Conservation (phyloP, 2,888 invertebrate species). For the Gibbula magus region DNA sequence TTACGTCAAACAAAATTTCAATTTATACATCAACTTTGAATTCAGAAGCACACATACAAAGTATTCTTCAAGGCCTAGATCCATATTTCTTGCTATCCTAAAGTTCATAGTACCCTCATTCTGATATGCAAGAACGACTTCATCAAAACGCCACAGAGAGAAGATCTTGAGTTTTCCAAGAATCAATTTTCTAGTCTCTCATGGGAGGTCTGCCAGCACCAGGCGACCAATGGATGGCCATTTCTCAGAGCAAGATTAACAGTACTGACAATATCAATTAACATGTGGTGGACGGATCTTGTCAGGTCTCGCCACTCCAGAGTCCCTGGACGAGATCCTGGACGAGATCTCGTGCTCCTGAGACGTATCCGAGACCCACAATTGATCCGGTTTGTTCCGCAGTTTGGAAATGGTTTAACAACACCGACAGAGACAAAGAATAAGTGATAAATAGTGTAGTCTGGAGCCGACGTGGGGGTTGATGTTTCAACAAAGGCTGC, state of each 20-base stretch:
- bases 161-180: neutral
- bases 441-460: constrained; percentile 16
- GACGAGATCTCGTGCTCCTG: too few relatives aligned
- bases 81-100: too few relatives aligned
- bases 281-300: constrained; percentile 2
- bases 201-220: neutral
- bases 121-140: constrained; percentile 15
- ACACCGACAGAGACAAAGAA: constrained; percentile 4
- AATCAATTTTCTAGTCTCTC: constrained; percentile 15
- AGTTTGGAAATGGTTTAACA: neutral
- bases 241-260: constrained; percentile 22
- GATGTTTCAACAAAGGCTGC: too few relatives aligned
- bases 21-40: too few relatives aligned
- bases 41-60: too few relatives aligned
- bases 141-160: neutral
- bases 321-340: neutral
- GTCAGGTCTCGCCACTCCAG: neutral
- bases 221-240: constrained; percentile 23
- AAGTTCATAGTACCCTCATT: neutral
- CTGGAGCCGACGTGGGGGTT: too few relatives aligned
- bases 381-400: constrained; percentile 4
- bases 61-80: too few relatives aligned
- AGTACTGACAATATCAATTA: constrained; percentile 25
- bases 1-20: too few relatives aligned
- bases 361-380: neutral